Conservation (phyloP, 2,888 invertebrate species). For the Protula sp. region DNA sequence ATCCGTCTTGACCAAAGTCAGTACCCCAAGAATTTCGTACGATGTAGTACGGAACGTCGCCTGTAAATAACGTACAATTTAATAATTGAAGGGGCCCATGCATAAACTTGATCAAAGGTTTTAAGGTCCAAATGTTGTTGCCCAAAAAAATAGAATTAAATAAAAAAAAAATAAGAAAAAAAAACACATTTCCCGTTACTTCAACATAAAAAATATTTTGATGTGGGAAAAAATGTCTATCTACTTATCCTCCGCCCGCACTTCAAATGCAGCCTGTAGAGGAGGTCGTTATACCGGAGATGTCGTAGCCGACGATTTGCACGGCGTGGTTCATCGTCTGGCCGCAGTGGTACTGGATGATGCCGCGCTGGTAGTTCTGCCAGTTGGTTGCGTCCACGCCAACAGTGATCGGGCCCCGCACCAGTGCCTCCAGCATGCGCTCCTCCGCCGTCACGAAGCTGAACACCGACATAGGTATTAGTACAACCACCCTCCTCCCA, state of each 20-base stretch:
- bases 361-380: constrained; percentile 80
- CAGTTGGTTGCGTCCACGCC: constrained; percentile 78
- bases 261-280: too few relatives aligned
- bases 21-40: constrained; percentile 80
- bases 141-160: neutral
- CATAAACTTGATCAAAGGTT: neutral
- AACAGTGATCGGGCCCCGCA: constrained; percentile 74
- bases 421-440: constrained; percentile 60
- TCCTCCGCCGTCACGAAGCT: constrained; percentile 1
- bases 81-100: too few relatives aligned
- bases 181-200: too few relatives aligned
- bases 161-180: too few relatives aligned
- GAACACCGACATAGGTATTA: neutral
- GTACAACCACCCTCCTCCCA: too few relatives aligned
- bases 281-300: too few relatives aligned
- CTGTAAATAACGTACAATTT: constrained; percentile 32
- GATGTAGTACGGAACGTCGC: constrained; percentile 70
- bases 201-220: too few relatives aligned
- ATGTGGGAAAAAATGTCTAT: too few relatives aligned
- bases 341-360: constrained; percentile 75
- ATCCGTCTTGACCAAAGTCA: constrained; percentile 71
- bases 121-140: neutral
- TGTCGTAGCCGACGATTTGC: constrained; percentile 75
- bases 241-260: too few relatives aligned
- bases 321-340: constrained; percentile 76